A percentile compares a stretch with the other conserved stretches of the same genome.
phyloP scores from a whole-genome alignment of 2,797 vertebrate genomes.

The Typhlichthys eigenmanni region DNA sequence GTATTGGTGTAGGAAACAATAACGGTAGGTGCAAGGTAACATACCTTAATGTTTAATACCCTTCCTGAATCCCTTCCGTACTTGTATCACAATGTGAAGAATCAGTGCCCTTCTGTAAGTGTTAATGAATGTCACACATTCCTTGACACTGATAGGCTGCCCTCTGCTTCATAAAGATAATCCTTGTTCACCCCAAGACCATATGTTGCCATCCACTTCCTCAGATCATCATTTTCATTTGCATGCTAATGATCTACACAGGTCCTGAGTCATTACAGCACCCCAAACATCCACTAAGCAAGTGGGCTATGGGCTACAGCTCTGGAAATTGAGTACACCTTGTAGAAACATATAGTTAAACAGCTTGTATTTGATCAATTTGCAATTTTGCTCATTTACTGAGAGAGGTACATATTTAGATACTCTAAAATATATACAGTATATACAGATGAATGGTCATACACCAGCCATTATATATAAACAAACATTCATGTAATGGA shows the following conservation, averaged over 20 bases:
- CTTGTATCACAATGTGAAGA: constrained; percentile 1
- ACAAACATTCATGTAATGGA: too few relatives aligned
- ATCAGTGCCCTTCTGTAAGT: constrained; percentile 32
- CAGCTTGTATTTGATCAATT: background rate
- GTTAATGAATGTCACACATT: constrained; percentile 71
- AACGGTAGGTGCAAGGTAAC: too few relatives aligned
- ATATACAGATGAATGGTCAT: background rate
- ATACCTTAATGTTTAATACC: too few relatives aligned
- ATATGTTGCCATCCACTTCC: constrained; percentile 36
- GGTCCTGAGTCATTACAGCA: constrained; percentile 35
- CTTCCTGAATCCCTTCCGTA: too few relatives aligned
- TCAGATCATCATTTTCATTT: constrained; percentile 29
- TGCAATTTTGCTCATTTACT: too few relatives aligned
- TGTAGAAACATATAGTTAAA: background rate
- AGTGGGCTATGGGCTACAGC: background rate
- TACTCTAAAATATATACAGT: background rate
- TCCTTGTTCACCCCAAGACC: constrained; percentile 35
- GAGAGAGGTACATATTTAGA: background rate
- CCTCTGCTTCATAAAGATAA: constrained; percentile 58
- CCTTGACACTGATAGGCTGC: constrained; percentile 42
- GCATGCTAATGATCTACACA: constrained; percentile 40
- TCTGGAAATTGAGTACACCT: background rate
- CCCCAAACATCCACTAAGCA: background rate
- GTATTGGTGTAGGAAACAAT: too few relatives aligned
- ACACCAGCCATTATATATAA: too few relatives aligned